phyloP scores from a whole-genome alignment of 2,797 vertebrate species.

The Bradypodion ventrale region DNA sequence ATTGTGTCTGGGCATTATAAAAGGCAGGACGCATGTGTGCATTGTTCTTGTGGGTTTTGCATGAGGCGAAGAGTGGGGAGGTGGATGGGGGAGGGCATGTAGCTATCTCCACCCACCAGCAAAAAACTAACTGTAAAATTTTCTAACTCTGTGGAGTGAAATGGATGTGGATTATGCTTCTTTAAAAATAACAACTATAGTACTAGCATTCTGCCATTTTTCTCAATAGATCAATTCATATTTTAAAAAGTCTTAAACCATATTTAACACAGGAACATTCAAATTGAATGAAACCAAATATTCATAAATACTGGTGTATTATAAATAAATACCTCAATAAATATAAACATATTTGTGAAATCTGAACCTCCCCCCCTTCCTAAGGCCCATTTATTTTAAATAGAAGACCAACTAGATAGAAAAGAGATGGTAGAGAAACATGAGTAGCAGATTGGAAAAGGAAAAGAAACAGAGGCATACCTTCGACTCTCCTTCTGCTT shows the following conservation, averaged over 20 bases:
- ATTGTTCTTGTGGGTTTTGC: no score
- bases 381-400: background rate
- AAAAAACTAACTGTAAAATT: background rate
- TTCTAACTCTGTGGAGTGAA: no score
- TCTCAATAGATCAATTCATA: conserved; percentile 10
- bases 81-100: no score
- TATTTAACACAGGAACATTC: background rate
- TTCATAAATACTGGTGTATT: no score
- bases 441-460: background rate
- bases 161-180: background rate
- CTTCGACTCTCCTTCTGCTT: background rate
- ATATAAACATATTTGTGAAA: conserved; percentile 41
- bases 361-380: conserved; percentile 37
- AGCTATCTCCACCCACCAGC: background rate
- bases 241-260: conserved; percentile 13
- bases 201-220: background rate
- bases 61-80: no score
- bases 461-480: background rate
- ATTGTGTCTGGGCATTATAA: no score
- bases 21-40: no score
- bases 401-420: background rate
- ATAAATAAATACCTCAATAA: conserved; percentile 37
- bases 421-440: background rate
- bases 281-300: conserved; percentile 21
- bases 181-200: background rate